These are phyloP conservation scores for Xiphophorus birchmanni DNA, from an alignment of 2,797 vertebrate species.

Conservation along the genomic window DNA sequence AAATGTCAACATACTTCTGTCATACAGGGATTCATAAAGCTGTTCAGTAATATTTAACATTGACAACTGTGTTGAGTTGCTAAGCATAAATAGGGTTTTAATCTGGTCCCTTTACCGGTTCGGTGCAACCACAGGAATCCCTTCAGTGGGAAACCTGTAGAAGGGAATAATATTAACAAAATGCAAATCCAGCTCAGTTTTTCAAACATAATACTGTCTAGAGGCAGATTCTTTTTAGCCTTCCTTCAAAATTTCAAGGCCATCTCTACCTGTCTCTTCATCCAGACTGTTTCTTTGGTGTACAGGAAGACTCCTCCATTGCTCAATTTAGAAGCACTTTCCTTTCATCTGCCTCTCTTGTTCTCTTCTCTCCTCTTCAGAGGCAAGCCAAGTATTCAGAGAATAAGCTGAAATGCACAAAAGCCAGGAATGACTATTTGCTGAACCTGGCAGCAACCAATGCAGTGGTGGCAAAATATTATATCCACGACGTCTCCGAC, in stretches of 20 bases:
- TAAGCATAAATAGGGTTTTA: background rate
- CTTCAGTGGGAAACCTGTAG: background rate
- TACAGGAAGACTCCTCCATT: slow-evolving; percentile 26
- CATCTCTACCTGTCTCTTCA: slow-evolving; percentile 30
- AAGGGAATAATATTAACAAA: background rate
- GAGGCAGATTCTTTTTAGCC: background rate
- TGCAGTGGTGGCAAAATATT: slow-evolving; percentile 95
- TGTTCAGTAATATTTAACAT: background rate
- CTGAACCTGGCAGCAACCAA: slow-evolving; percentile 96
- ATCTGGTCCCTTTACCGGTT: background rate
- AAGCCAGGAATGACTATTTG: slow-evolving; percentile 97
- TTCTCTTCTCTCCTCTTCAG: slow-evolving; percentile 76
- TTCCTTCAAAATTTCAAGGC: slow-evolving; percentile 16
- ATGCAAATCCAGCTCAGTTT: background rate
- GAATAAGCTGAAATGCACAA: slow-evolving; percentile 99
- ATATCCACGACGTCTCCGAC: slow-evolving; percentile 98
- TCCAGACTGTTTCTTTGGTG: slow-evolving; percentile 31
- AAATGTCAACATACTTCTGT: background rate
- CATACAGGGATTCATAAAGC: background rate
- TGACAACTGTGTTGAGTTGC: background rate
- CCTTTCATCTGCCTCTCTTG: slow-evolving; percentile 30
- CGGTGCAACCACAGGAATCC: background rate
- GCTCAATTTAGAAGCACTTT: slow-evolving; percentile 35
- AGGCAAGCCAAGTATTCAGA: slow-evolving; percentile 99
- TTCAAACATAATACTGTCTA: background rate